These are phyloP conservation scores for Ardeotis arabs DNA, from an alignment of 2,113 vertebrate genomes.

Conservation along the genomic window DNA sequence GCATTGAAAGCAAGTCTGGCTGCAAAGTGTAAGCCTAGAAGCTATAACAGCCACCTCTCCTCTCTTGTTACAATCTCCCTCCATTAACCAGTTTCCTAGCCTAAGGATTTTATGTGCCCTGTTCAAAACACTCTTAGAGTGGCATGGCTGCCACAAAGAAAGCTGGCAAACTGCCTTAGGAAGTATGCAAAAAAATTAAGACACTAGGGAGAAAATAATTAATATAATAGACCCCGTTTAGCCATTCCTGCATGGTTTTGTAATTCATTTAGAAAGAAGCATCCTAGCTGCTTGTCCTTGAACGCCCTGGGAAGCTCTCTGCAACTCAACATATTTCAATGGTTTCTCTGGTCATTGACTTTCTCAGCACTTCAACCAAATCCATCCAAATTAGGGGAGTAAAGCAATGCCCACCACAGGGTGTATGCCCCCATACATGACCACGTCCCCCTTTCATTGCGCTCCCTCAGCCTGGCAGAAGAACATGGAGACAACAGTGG, in stretches of 20 bases:
- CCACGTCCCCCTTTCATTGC: background rate
- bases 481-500: background rate
- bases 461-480: background rate
- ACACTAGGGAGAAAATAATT: background rate
- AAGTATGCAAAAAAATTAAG: background rate
- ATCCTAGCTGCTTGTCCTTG: slow-evolving; percentile 1
- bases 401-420: background rate
- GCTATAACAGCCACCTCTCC: background rate
- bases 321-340: background rate
- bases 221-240: background rate
- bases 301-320: background rate
- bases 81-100: background rate
- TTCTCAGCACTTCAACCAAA: background rate
- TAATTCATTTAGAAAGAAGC: slow-evolving; percentile 22
- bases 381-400: background rate
- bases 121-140: background rate
- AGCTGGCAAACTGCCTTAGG: background rate
- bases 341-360: background rate
- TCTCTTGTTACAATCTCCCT: background rate
- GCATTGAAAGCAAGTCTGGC: background rate
- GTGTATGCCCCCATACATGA: background rate
- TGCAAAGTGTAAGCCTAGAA: background rate
- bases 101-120: background rate
- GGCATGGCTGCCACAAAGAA: too few relatives aligned
- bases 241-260: background rate